Conservation (phyloP, 1,140 invertebrate genomes). For the Schlechtendalia chinensis region DNA sequence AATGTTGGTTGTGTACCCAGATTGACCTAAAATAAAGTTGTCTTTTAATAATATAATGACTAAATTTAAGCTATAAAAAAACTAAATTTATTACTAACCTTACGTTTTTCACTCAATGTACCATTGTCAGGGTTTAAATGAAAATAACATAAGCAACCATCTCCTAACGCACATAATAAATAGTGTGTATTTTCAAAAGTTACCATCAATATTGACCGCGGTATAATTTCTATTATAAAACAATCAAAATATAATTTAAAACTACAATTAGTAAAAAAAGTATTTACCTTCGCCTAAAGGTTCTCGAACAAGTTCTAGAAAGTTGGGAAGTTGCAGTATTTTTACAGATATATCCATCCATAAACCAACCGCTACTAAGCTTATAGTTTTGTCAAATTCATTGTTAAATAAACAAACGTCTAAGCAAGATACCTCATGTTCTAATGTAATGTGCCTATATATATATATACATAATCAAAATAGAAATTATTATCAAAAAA, state of each 20-base stretch:
- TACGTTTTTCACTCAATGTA: conserved; percentile 77
- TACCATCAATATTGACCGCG: conserved; percentile 90
- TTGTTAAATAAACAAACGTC: conserved; percentile 82
- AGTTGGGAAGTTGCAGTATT: conserved; percentile 74
- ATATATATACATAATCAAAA: conserved; percentile 11
- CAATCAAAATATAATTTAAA: conserved; percentile 52
- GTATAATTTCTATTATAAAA: conserved; percentile 78
- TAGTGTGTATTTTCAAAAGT: conserved; percentile 85
- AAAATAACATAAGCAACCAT: conserved; percentile 98
- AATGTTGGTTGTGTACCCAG: conserved; percentile 96
- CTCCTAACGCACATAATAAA: conserved; percentile 88
- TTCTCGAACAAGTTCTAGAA: conserved; percentile 80
- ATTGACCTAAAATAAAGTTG: conserved; percentile 64
- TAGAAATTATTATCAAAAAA: neutral
- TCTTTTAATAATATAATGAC: neutral
- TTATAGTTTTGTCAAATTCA: conserved; percentile 59
- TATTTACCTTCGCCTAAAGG: conserved; percentile 75
- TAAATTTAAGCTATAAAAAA: neutral
- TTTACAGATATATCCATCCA: conserved; percentile 97
- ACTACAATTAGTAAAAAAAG: neutral
- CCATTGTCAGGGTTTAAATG: conserved; percentile 73
- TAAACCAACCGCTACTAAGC: conserved; percentile 86
- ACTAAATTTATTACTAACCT: conserved; percentile 62
- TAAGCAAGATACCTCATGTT: conserved; percentile 93
- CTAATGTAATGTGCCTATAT: conserved; percentile 67